A percentile compares a stretch with the other conserved stretches of the same genome.
Evolutionary conservation across 1,140 invertebrate genomes (phyloP).

Genomic region (Papilio helenus): DNA sequence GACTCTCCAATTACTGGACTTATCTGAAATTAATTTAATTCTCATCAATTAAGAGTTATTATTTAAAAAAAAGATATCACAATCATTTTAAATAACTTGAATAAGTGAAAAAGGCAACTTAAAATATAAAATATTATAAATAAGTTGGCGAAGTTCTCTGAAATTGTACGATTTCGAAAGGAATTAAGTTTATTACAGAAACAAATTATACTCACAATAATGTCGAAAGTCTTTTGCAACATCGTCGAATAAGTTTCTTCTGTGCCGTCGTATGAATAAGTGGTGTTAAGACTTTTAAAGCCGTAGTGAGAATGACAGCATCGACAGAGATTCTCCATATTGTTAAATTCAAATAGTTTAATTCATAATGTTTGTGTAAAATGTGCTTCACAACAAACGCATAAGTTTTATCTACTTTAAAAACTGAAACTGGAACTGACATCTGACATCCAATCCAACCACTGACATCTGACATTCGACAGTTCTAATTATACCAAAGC

Average conservation of each 20-base stretch:
- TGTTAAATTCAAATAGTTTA: constrained; percentile 24
- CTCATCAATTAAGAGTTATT: background rate
- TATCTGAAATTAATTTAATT: constrained; percentile 43
- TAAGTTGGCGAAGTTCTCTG: constrained; percentile 1
- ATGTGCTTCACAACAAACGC: background rate
- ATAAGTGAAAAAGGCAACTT: too few species aligned
- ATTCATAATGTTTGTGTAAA: constrained; percentile 30
- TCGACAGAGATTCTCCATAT: constrained; percentile 51
- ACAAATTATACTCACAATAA: constrained; percentile 51
- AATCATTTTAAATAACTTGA: too few species aligned
- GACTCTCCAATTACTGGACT: constrained; percentile 23
- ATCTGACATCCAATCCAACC: background rate
- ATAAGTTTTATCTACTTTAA: background rate
- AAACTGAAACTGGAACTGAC: background rate
- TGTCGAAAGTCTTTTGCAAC: constrained; percentile 55
- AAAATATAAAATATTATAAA: too few species aligned
- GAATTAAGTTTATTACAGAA: constrained; percentile 11
- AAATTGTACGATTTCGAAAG: background rate
- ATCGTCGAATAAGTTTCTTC: constrained; percentile 57
- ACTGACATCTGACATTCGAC: background rate
- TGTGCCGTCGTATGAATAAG: constrained; percentile 46
- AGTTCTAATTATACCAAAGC: too few species aligned
- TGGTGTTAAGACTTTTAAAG: constrained; percentile 51
- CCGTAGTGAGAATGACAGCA: constrained; percentile 57
- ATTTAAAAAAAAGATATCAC: too few species aligned